Conservation (phyloP, 2,888 invertebrate genomes). For the Sphecodes monilicornis region DNA sequence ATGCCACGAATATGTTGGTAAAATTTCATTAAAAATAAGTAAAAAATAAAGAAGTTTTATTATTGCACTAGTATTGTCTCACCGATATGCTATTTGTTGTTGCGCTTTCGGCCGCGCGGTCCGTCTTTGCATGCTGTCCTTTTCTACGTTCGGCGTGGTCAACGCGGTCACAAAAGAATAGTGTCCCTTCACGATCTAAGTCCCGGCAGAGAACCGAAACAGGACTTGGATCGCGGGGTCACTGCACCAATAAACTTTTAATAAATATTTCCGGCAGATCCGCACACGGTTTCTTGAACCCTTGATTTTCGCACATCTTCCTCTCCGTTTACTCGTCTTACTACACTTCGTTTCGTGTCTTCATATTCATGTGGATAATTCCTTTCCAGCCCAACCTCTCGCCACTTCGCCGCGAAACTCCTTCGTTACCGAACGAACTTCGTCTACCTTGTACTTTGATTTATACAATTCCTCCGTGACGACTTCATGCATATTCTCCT, state of each 20-base stretch:
- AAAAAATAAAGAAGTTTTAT: too few relatives aligned
- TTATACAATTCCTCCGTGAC: slow-evolving; percentile 13
- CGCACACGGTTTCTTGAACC: not conserved
- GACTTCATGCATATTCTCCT: not conserved
- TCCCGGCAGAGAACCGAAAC: too few relatives aligned
- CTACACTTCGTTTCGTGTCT: not conserved
- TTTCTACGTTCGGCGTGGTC: too few relatives aligned
- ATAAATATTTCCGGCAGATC: not conserved
- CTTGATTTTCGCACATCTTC: not conserved
- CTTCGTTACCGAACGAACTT: slow-evolving; percentile 17
- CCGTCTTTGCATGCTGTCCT: too few relatives aligned
- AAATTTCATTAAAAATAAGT: too few relatives aligned
- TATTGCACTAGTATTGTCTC: too few relatives aligned
- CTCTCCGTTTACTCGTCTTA: not conserved
- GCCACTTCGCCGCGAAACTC: slow-evolving; percentile 9
- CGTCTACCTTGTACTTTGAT: not conserved
- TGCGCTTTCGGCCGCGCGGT: too few relatives aligned
- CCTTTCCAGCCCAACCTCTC: not conserved
- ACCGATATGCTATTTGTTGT: too few relatives aligned
- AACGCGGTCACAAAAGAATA: too few relatives aligned
- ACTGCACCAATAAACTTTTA: not conserved
- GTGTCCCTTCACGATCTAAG: too few relatives aligned
- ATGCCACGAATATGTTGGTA: too few relatives aligned
- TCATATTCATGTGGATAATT: slow-evolving; percentile 12
- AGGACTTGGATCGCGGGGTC: too few relatives aligned